Base-by-base conservation (phyloP, 1,140 invertebrate genomes). In the Megathymus violae region DNA sequence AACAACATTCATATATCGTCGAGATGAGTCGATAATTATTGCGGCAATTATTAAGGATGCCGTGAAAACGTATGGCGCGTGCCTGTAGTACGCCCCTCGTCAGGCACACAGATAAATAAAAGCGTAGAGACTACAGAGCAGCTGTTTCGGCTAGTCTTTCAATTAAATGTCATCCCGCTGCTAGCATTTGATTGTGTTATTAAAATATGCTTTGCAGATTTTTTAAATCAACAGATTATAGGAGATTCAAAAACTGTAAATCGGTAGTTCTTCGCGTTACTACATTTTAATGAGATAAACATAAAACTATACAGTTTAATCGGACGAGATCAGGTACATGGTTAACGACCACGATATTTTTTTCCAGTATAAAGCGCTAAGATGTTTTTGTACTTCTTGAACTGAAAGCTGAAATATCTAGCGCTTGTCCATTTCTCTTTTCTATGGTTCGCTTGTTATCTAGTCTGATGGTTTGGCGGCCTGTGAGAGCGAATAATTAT, bases 21-120 rank as follows among this genome's bases (percentile, higher is more conserved):
- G 22, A 41, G 60, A 62, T 62, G 60, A 62, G 36, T 36, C 60
- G 47, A 62, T 62, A 62, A 51, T 62, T 62, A 61, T 62, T 38
- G 14, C 25, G n/a, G 40, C 47, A 62, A 51, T 62, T 62, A 62
- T 48, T n/a, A 59, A 46, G 54, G 27, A 34, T 13, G 31, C 59
- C 14, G 46, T 36, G 36, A 13, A 56, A 19, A 31, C n/a, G 38
- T 43, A 62, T 9, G 14, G 25, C 34, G 16, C 47, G 47, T 31
- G 36, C 34, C 5, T 9, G 34, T 40, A 40, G 34, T 40, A 22
- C 40, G 40, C 50, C 16, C 50, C 50, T 52, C 17, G n/a, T n/a
- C 9, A 17, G 10, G 22, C 17, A 11, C 10, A 34, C 16, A 52
- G 50, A 52, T 52, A 10, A 52, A 3, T 52, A 9, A n/a, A 14